Percentiles rank a stretch among this genome's conserved stretches.
phyloP scores from a whole-genome alignment of 2,888 invertebrate genomes.

The Cantharis rustica region DNA sequence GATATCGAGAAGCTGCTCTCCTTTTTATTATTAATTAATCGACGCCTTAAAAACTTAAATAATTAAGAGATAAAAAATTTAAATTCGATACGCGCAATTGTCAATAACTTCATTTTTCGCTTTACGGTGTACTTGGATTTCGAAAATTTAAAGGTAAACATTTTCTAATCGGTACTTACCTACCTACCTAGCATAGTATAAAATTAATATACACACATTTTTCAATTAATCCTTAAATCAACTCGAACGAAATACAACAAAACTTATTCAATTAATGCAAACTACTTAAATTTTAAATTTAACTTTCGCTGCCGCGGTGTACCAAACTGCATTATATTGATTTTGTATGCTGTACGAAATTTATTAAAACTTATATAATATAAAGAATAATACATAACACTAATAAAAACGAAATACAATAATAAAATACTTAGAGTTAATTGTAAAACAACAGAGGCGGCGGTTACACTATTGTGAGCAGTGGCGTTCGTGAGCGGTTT shows the following conservation, averaged over 20 bases:
- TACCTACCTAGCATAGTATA: background rate
- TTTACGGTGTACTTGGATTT: background rate
- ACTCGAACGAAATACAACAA: background rate
- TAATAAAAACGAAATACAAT: background rate
- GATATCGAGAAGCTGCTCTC: background rate
- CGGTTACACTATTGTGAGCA: conserved; percentile 2
- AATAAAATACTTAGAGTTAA: background rate
- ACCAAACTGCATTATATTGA: background rate
- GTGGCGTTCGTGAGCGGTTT: conserved; percentile 21
- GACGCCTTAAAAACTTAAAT: background rate
- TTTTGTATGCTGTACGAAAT: background rate
- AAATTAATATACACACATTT: background rate
- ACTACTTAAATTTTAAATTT: background rate
- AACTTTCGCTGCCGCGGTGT: background rate
- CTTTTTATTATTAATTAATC: background rate
- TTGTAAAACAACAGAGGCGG: background rate
- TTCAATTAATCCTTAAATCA: background rate
- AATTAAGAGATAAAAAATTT: background rate
- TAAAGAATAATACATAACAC: background rate
- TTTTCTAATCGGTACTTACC: background rate
- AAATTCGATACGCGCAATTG: background rate
- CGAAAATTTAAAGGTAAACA: background rate
- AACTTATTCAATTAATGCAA: background rate
- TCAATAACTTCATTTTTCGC: background rate
- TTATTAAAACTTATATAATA: background rate